phyloP scores from a whole-genome alignment of 2,797 vertebrate species.

The Chanos chanos region DNA sequence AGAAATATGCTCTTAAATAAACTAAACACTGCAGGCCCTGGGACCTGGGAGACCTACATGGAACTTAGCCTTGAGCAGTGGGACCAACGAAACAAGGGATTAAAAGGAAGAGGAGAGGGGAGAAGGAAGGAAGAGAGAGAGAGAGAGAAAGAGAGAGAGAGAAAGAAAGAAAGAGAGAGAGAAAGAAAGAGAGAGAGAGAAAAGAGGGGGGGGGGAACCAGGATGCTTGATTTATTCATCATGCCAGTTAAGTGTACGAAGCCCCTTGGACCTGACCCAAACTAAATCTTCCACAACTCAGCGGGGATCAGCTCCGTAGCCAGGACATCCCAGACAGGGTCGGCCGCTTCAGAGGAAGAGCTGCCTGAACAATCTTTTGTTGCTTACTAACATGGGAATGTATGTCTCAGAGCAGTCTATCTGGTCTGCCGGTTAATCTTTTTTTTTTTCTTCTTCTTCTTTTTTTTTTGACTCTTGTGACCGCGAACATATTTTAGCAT shows the following conservation, averaged over 20 bases:
- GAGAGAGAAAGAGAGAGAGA: no score
- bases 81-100: neutral
- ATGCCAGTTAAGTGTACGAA: constrained; percentile 29
- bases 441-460: neutral
- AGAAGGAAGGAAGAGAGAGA: constrained; percentile 7
- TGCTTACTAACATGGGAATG: constrained; percentile 8
- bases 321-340: constrained; percentile 12
- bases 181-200: constrained; percentile 4
- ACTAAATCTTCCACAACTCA: constrained; percentile 38
- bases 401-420: constrained; percentile 17
- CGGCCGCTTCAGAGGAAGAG: neutral
- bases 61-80: constrained; percentile 21
- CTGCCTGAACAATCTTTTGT: neutral
- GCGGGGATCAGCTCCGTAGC: constrained; percentile 16
- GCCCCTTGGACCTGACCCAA: constrained; percentile 38
- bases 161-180: constrained; percentile 14
- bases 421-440: neutral
- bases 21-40: constrained; percentile 24
- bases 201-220: constrained; percentile 15
- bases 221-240: constrained; percentile 39
- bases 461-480: neutral
- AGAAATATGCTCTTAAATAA: constrained; percentile 40
- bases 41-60: constrained; percentile 8
- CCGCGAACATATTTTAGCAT: constrained; percentile 7
- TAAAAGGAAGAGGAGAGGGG: constrained; percentile 13